Evolutionary conservation across 1,140 invertebrate species (phyloP).

Genomic region (Drosophila guanche): DNA sequence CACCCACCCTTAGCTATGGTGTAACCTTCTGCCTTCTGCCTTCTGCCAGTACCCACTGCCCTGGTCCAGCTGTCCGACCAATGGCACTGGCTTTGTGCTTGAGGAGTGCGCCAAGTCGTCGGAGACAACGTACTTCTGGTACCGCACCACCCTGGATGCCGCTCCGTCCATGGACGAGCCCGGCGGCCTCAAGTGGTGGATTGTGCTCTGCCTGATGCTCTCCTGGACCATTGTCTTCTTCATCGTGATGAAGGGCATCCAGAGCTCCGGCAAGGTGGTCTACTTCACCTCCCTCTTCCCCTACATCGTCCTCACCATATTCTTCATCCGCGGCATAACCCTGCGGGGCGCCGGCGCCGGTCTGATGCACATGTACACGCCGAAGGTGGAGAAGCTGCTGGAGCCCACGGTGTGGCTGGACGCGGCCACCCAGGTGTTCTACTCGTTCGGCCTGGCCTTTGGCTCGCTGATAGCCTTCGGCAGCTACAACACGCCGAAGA

Average conservation of each 20-base stretch:
- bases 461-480: conserved; percentile 96
- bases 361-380: conserved; percentile 95
- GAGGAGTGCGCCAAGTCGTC: conserved; percentile 92
- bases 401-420: conserved; percentile 95
- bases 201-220: conserved; percentile 94
- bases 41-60: conserved; percentile 91
- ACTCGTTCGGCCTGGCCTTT: conserved; percentile 96
- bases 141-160: conserved; percentile 92
- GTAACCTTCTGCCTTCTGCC: too few relatives aligned
- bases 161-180: conserved; percentile 92
- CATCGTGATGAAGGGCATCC: conserved; percentile 99
- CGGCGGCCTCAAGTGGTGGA: conserved; percentile 96
- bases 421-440: conserved; percentile 97
- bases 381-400: conserved; percentile 92
- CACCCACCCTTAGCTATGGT: background rate
- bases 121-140: conserved; percentile 95
- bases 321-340: conserved; percentile 96
- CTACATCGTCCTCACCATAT: conserved; percentile 96
- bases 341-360: conserved; percentile 94
- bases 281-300: conserved; percentile 98
- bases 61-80: conserved; percentile 92
- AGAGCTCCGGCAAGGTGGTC: conserved; percentile 98
- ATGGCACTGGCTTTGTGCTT: conserved; percentile 86
- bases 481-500: conserved; percentile 94
- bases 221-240: conserved; percentile 98